Evolutionary conservation across 2,113 vertebrate genomes (phyloP).

Genomic region (Sinocyclocheilus grahami): DNA sequence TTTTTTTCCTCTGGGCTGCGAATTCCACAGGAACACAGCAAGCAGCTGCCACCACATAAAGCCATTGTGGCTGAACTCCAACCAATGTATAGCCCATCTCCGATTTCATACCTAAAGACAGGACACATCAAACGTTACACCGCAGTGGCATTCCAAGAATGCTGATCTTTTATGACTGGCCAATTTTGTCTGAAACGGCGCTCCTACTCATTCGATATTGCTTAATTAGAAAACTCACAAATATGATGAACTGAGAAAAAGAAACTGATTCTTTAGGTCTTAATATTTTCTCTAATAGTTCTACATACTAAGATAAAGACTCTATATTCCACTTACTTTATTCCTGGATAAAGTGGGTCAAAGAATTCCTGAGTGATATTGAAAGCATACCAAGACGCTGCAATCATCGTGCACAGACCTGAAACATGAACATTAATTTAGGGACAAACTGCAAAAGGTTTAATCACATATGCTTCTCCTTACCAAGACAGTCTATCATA

Average conservation of each 20-base stretch:
- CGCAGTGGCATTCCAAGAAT: neutral
- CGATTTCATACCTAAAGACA: conserved; percentile 75
- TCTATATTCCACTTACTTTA: conserved; percentile 77
- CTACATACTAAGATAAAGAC: neutral
- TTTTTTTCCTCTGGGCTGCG: conserved; percentile 54
- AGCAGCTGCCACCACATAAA: conserved; percentile 69
- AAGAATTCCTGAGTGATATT: conserved; percentile 87
- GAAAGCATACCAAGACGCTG: conserved; percentile 85
- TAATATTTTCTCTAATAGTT: neutral
- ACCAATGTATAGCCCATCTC: conserved; percentile 76
- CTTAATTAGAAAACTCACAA: neutral
- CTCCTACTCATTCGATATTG: neutral
- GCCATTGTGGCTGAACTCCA: conserved; percentile 74
- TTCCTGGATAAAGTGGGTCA: conserved; percentile 79
- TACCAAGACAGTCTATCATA: neutral
- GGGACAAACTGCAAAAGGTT: neutral
- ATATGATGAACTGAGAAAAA: neutral
- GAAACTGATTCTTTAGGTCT: neutral
- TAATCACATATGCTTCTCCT: neutral
- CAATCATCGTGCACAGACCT: conserved; percentile 84
- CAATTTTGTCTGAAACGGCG: neutral
- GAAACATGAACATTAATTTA: neutral
- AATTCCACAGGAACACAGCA: conserved; percentile 65
- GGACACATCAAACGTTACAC: neutral
- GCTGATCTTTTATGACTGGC: neutral